Evolutionary conservation across 2,888 invertebrate species (phyloP).

Genomic region (Epinotia brunnichana): DNA sequence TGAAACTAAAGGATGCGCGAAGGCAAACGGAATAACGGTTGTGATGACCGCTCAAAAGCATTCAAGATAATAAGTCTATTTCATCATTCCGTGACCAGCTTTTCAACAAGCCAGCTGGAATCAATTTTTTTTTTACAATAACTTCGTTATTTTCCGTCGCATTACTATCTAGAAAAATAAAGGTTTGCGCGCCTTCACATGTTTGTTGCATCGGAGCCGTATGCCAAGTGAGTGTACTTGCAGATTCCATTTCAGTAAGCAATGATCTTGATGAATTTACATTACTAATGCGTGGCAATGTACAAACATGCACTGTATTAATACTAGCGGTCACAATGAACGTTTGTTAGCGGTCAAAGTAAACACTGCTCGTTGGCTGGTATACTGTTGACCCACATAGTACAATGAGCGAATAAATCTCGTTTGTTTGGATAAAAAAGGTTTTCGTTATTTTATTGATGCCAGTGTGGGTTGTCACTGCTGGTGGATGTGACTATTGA

Average conservation of each 20-base stretch:
- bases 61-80: background rate
- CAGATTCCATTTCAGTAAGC: slow-evolving; percentile 21
- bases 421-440: slow-evolving; percentile 71
- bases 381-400: slow-evolving; percentile 74
- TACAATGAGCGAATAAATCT: slow-evolving; percentile 77
- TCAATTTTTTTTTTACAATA: background rate
- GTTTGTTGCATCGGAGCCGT: background rate
- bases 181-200: background rate
- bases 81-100: background rate
- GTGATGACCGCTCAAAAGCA: slow-evolving; percentile 2
- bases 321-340: slow-evolving; percentile 60
- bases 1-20: slow-evolving; percentile 53
- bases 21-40: slow-evolving; percentile 47
- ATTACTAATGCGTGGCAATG: slow-evolving; percentile 43
- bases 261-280: slow-evolving; percentile 39
- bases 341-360: slow-evolving; percentile 61
- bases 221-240: background rate
- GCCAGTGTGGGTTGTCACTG: slow-evolving; percentile 47
- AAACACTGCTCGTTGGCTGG: slow-evolving; percentile 60
- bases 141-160: background rate
- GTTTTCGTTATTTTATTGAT: slow-evolving; percentile 56
- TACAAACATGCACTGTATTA: slow-evolving; percentile 52
- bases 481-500: slow-evolving; percentile 49
- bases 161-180: background rate
- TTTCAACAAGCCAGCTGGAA: background rate